Base-by-base conservation (phyloP, 2,797 vertebrate species). In the Cyprinella venusta region DNA sequence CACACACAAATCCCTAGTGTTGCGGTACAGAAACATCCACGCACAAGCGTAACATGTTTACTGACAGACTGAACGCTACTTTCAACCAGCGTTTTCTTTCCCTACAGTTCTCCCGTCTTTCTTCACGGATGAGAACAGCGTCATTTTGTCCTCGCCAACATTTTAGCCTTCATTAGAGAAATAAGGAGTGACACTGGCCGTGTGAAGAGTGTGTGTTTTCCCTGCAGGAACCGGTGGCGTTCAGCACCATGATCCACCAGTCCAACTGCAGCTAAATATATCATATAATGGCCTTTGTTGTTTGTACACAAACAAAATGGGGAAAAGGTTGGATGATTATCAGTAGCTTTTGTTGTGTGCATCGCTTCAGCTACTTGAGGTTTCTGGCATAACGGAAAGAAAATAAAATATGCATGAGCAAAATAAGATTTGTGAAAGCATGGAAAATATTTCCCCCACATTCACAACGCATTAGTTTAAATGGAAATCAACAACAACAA, bases 161-260 rank as follows among this genome's bases (percentile, higher is more conserved):
- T 30, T 69, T 70, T 26, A 42, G 26, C 38, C 67, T 80, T 33
- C 40, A 48, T 71, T 42, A 80, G 40, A 48, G 54, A 61, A 48
- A 42, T 26, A 9, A 7, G 36, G 38, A 61, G 38, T 61, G 79
- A 71, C 12, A 19, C 21, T 8, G 19, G 38, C 19, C 24, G 19
- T 30, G 10, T n/a, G 19, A 45, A 45, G 9, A 5, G 8, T 13
- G 24, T 30, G 36, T n/a, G 67, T 45, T 52, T 52, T 33, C 45
- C 21, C 21, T 5, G 18, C 9, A 72, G 18, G 48, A 52, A 52
- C 33, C 26, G 13, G 45, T 72, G 48, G 48, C 9, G 30, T 52
- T 72, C 8, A 12, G 45, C 45, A 7, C 16, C 16, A 19, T 1
- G n/a, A 15, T 48, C 26, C 16, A 50, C 5, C 65, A 40, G 67